These are phyloP conservation scores for Aspidiotus rigidus DNA, from an alignment of 2,888 invertebrate genomes.

Conservation along the genomic window DNA sequence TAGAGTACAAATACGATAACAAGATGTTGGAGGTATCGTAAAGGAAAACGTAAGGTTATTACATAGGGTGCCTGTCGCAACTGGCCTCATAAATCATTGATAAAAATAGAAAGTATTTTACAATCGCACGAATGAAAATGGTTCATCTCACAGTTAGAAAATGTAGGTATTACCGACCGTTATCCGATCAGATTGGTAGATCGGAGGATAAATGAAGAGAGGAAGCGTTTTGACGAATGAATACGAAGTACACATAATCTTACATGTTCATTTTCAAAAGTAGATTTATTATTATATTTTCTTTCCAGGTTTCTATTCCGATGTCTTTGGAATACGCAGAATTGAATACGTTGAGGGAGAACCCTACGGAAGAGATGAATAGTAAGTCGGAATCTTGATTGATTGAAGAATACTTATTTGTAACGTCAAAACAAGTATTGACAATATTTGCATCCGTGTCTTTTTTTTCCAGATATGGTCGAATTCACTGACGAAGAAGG, in stretches of 20 bases:
- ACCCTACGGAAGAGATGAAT: slow-evolving; percentile 69
- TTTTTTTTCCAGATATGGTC: slow-evolving; percentile 56
- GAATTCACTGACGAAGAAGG: slow-evolving; percentile 99
- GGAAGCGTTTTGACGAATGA: not conserved
- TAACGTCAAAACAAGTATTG: not conserved
- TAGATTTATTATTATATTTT: not conserved
- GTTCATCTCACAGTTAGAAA: too few species aligned
- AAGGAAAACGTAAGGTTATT: too few species aligned
- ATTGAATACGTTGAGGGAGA: slow-evolving; percentile 76
- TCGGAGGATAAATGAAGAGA: not conserved
- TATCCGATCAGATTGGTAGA: not conserved
- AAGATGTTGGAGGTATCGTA: too few species aligned
- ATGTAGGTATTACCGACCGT: too few species aligned
- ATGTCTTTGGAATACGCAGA: slow-evolving; percentile 98
- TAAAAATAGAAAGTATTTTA: too few species aligned
- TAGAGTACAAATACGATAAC: not conserved
- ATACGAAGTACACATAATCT: not conserved
- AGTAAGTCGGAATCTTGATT: slow-evolving; percentile 24
- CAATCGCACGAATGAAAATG: too few species aligned
- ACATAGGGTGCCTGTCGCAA: too few species aligned
- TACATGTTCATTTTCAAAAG: not conserved
- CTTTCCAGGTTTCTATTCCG: slow-evolving; percentile 56
- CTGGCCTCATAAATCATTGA: too few species aligned
- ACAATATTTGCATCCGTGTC: slow-evolving; percentile 26
- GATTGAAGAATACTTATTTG: not conserved